Evolutionary conservation across 2,113 vertebrate genomes (phyloP).

Genomic region (Paracanthobrama guichenoti): DNA sequence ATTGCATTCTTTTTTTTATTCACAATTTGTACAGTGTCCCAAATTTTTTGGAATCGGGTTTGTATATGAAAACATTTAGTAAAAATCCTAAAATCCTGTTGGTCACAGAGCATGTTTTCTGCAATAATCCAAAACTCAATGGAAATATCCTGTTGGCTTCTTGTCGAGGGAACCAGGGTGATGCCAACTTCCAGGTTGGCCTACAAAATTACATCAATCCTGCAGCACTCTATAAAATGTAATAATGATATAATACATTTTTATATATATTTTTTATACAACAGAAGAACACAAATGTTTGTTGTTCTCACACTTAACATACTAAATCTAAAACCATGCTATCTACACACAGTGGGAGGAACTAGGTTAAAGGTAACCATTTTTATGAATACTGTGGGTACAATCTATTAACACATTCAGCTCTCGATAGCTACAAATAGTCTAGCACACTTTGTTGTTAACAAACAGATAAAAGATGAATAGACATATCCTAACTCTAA

Average conservation of each 20-base stretch:
- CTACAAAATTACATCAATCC: not conserved
- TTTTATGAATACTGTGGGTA: not conserved
- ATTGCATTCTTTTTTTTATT: too few relatives aligned
- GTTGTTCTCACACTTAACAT: not conserved
- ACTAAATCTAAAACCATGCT: not conserved
- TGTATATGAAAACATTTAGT: too few relatives aligned
- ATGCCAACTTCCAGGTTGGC: not conserved
- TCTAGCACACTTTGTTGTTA: not conserved
- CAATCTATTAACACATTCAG: conserved; percentile 18
- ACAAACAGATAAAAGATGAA: not conserved
- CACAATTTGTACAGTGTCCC: too few relatives aligned
- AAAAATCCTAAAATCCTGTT: not conserved
- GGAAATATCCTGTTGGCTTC: not conserved
- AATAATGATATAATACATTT: not conserved
- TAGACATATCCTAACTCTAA: not conserved
- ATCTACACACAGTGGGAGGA: not conserved
- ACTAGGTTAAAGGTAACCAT: not conserved
- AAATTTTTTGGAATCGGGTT: too few relatives aligned
- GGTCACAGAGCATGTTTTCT: not conserved
- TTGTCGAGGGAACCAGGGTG: not conserved
- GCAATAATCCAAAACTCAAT: not conserved
- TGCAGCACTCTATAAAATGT: not conserved
- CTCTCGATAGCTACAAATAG: not conserved
- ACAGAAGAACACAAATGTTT: not conserved
- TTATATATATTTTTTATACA: too few relatives aligned